Base-by-base conservation (phyloP, 2,797 vertebrate species). In the Australoheros facetus region DNA sequence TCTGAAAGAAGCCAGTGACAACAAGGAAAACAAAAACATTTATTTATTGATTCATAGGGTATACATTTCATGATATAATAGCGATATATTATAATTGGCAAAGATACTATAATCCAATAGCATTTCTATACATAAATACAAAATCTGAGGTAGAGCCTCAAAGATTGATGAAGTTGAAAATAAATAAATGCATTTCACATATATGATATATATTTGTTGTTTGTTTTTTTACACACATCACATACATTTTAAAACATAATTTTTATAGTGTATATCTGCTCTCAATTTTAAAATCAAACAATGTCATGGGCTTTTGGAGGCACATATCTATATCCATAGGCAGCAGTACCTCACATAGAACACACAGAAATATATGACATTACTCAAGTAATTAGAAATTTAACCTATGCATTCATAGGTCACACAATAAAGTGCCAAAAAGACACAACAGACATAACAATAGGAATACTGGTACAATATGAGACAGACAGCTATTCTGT, bases 61-160 rank as follows among this genome's bases (percentile, higher is more conserved):
- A 96, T 96, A 99, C 96, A 98, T 96, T 95, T 95, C 95, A 89
- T 96, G 96, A 96, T 97, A 96, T 98, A 96, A 97, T 96, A 95
- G 97, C 96, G 96, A 96, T 97, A 97, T 97, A 93, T 95, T 96
- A 96, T 97, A 96, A 97, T 97, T 96, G 95, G 97, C 95, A 98
- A 98, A 97, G 97, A 97, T 98, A 98, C 96, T 97, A 96, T 98
- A 97, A 96, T 97, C 97, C 96, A 97, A 97, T 98, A 96, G 97
- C 96, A 97, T 99, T 98, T 99, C 93, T 98, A 97, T 97, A 97
- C 96, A 97, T 98, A 97, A 97, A 98, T 99, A 99, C 96, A 99
- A 99, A 99, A 99, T 97, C 92, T 98, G 98, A 99, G 98, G 98
- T 99, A 99, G 98, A 95, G 97, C 98, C 98, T 99, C 98, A 99